Percentiles rank a stretch among this genome's conserved stretches.
phyloP scores from a whole-genome alignment of 2,113 vertebrate species.

The Chamaetylas fuelleborni region DNA sequence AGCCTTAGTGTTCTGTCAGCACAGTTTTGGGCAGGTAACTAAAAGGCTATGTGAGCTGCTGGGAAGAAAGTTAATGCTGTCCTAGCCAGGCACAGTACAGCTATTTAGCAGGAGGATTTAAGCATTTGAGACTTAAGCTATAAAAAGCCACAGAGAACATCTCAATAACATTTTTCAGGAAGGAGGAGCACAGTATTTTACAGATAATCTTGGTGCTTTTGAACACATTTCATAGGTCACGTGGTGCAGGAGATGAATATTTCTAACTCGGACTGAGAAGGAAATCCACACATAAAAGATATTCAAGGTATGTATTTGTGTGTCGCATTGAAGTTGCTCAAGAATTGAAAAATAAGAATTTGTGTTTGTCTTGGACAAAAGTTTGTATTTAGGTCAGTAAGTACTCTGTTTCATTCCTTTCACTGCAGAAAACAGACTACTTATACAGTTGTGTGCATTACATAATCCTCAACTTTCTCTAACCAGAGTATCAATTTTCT shows the following conservation, averaged over 20 bases:
- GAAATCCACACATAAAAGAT: not conserved
- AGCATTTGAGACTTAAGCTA: not conserved
- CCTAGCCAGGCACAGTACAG: not conserved
- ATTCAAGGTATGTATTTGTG: not conserved
- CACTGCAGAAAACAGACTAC: not conserved
- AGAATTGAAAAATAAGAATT: not conserved
- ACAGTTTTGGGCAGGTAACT: not conserved
- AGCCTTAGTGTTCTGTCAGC: not conserved
- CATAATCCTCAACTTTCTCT: not conserved
- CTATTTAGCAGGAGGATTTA: not conserved
- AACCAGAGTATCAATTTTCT: constrained; percentile 18
- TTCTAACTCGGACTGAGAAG: not conserved
- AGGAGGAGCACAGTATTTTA: not conserved
- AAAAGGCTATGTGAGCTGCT: not conserved
- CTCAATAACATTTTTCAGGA: not conserved
- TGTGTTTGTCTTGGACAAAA: not conserved
- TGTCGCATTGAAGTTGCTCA: not conserved
- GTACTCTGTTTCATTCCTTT: not conserved
- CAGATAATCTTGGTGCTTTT: not conserved
- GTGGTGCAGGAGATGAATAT: not conserved
- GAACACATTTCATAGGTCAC: not conserved
- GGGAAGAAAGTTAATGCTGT: not conserved
- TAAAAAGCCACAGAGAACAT: not conserved
- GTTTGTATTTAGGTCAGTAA: not conserved
- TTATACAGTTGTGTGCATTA: not conserved